phyloP scores from a whole-genome alignment of 2,797 vertebrate genomes.

The Helicolenus hilgendorfi region DNA sequence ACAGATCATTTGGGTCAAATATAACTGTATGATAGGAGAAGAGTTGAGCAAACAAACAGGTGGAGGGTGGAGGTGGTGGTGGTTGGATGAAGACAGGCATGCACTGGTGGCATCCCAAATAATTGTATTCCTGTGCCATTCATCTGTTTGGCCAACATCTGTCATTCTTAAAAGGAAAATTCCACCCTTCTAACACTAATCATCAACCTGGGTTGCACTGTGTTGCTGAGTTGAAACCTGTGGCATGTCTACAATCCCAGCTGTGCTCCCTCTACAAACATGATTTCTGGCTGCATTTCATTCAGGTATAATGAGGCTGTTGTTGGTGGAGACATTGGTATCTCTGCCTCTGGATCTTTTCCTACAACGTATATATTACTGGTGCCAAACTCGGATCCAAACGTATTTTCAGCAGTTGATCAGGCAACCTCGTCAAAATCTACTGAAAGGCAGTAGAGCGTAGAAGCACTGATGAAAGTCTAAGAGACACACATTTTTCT shows the following conservation, averaged over 20 bases:
- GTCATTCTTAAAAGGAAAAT: constrained; percentile 12
- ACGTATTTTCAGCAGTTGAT: neutral
- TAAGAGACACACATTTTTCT: neutral
- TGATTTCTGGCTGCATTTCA: constrained; percentile 10
- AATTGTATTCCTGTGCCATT: neutral
- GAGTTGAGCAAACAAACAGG: constrained; percentile 45
- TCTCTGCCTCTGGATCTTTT: constrained; percentile 9
- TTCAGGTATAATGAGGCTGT: constrained; percentile 16
- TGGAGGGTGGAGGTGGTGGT: constrained; percentile 38
- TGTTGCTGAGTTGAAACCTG: neutral
- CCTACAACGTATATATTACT: neutral
- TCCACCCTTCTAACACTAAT: constrained; percentile 15
- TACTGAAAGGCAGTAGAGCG: neutral
- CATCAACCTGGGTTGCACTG: neutral
- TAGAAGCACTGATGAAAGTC: constrained; percentile 17
- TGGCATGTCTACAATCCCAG: neutral
- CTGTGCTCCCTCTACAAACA: constrained; percentile 5
- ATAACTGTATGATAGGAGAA: neutral
- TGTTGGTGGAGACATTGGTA: neutral
- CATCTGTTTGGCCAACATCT: neutral
- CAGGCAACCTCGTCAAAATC: neutral
- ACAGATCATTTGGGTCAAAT: constrained; percentile 63
- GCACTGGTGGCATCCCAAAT: constrained; percentile 46
- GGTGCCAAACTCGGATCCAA: neutral
- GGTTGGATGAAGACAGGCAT: constrained; percentile 42